Percentiles rank a stretch among this genome's conserved stretches.
Evolutionary conservation across 1,140 invertebrate genomes (phyloP).

Genomic region (Penaeus chinensis): DNA sequence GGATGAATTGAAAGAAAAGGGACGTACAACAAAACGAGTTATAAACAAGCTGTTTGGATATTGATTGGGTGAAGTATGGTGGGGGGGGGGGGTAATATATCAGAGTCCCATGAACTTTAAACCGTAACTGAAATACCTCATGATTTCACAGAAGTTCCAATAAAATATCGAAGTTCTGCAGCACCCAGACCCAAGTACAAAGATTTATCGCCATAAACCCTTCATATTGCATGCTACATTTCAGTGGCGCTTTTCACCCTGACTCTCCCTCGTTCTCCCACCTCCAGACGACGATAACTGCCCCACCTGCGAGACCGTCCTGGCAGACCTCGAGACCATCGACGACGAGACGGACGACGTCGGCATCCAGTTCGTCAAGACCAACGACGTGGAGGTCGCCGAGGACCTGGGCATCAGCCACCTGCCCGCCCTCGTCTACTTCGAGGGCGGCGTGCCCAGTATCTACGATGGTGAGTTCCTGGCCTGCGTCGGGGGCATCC

Average conservation of each 20-base stretch:
- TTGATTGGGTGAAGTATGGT: no score
- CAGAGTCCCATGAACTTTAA: no score
- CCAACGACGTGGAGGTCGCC: conserved; percentile 87
- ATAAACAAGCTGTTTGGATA: no score
- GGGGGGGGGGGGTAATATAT: no score
- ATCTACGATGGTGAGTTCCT: conserved; percentile 90
- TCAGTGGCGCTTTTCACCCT: conserved; percentile 3
- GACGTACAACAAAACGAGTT: no score
- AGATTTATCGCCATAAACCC: no score
- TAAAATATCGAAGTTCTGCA: no score
- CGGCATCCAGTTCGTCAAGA: conserved; percentile 94
- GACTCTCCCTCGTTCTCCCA: background rate
- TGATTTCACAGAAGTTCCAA: no score
- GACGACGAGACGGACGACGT: conserved; percentile 93
- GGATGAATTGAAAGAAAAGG: no score
- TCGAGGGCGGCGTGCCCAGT: conserved; percentile 91
- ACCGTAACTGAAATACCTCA: no score
- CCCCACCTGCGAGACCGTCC: conserved; percentile 83
- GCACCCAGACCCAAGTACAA: no score
- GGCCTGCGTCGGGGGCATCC: background rate
- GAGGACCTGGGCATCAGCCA: conserved; percentile 89
- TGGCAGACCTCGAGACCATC: conserved; percentile 92
- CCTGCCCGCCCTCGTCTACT: conserved; percentile 84
- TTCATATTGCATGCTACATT: background rate
- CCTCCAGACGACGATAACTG: conserved; percentile 80